Evolutionary conservation across 1,140 invertebrate genomes (phyloP), one percentile per base, ranked within the genome.

Genomic region (Sipha flava): DNA sequence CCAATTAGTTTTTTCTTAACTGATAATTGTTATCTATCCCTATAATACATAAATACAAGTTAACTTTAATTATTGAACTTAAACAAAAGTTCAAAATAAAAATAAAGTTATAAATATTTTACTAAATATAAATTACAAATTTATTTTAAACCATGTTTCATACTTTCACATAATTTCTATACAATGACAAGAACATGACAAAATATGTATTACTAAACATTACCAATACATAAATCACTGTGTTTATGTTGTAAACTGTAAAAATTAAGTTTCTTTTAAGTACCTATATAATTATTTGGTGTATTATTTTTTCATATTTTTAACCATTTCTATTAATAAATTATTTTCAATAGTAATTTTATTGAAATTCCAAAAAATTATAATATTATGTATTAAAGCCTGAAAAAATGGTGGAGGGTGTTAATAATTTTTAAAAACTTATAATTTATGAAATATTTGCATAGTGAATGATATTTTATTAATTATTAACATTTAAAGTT

Each of bases 401-500:
- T 72, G 14, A 47, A 72, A 70, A 72, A 72, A 37, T 54, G 70
- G 70, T 73, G 70, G 47, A 73, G 68, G 68, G 43, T 14, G 21
- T 72, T 31, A 12, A 29, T 16, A 18, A 14, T 47, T 3, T 29
- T 68, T 70, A 70, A 45, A 6, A 43, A 45, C n/a, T 70, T 68
- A 43, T 26, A 14, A 47, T 70, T 18, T 70, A 70, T 45, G 31
- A 23, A 40, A 10, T 1, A 18, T 47, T 14, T 64, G 16, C 26
- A 7, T 26, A 7, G 16, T n/a, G 34, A 37, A 34, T 21, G 21
- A 4, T 3, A 64, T 62, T 16, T 34, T 47, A 43, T 70, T 70
- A 29, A 70, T n/a, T 29, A 70, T 45, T 43, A 26, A 66, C 34
- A 66, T 66, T 66, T 16, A 43, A 43, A 43, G 40, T 43, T 34